Percentiles rank a stretch among this genome's conserved stretches.
These are phyloP conservation scores for Oryzias celebensis DNA, from an alignment of 2,113 vertebrate genomes.

Conservation along the genomic window DNA sequence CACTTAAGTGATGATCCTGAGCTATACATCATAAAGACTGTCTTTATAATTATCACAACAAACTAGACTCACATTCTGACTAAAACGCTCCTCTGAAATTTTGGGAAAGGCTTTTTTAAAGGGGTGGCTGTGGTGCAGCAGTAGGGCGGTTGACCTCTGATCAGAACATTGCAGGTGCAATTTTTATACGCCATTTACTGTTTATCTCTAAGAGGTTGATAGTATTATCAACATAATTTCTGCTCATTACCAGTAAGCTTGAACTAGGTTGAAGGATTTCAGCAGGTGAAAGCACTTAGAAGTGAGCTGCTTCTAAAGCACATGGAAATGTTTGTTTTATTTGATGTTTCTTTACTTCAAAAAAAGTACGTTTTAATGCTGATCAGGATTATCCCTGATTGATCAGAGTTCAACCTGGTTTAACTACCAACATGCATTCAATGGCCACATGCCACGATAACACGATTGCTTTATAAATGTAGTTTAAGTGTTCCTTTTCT, in stretches of 20 bases:
- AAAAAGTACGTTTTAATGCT: not conserved
- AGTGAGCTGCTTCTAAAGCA: not conserved
- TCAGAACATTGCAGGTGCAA: too few species aligned
- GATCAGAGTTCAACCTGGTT: too few species aligned
- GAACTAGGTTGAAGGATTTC: not conserved
- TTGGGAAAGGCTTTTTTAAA: not conserved
- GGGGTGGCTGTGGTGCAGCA: too few species aligned
- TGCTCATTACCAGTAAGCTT: not conserved
- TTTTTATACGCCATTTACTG: too few species aligned
- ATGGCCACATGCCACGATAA: too few species aligned
- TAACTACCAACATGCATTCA: too few species aligned
- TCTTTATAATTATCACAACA: too few species aligned
- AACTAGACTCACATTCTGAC: too few species aligned
- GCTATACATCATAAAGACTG: too few species aligned
- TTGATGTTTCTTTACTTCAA: not conserved
- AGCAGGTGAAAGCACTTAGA: not conserved
- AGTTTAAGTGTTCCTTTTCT: slow-evolving; percentile 21
- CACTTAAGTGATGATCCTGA: too few species aligned
- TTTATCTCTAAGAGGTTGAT: not conserved
- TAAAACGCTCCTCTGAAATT: not conserved
- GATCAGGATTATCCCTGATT: not conserved
- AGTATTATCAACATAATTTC: not conserved
- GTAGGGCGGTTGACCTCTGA: too few species aligned
- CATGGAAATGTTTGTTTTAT: not conserved
- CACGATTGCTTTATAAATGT: not conserved